Conservation (phyloP, 2,113 vertebrate species). For the Nematolebias whitei region DNA sequence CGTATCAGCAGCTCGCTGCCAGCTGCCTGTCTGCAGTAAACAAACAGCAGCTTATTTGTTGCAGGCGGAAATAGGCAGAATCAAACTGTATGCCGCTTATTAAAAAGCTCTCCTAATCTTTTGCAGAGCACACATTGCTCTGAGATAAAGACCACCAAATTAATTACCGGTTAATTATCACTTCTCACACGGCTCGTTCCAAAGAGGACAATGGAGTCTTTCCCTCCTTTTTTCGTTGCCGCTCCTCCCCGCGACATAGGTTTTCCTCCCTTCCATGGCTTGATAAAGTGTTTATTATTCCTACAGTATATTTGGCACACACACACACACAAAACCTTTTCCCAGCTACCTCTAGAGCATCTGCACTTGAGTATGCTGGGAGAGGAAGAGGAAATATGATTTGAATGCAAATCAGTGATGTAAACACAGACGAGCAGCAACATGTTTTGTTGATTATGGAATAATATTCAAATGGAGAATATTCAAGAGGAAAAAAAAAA, state of each 20-base stretch:
- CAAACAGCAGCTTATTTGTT: slow-evolving; percentile 71
- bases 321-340: slow-evolving; percentile 60
- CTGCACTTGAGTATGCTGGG: slow-evolving; percentile 59
- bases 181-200: slow-evolving; percentile 66
- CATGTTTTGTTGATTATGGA: slow-evolving; percentile 67
- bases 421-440: slow-evolving; percentile 66
- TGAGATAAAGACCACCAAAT: slow-evolving; percentile 77
- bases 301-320: slow-evolving; percentile 60
- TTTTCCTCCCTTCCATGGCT: slow-evolving; percentile 41
- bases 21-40: slow-evolving; percentile 66
- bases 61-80: slow-evolving; percentile 66
- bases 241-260: slow-evolving; percentile 58
- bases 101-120: slow-evolving; percentile 73
- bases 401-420: slow-evolving; percentile 69
- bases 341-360: slow-evolving; percentile 57
- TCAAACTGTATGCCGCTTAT: slow-evolving; percentile 65
- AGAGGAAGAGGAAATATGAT: slow-evolving; percentile 54
- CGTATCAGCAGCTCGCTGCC: slow-evolving; percentile 53
- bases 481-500: slow-evolving; percentile 36
- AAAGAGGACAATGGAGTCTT: slow-evolving; percentile 65
- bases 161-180: slow-evolving; percentile 80
- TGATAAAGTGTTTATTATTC: slow-evolving; percentile 68
- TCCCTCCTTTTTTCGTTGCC: slow-evolving; percentile 26
- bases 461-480: slow-evolving; percentile 63
- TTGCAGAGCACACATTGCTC: slow-evolving; percentile 69